A percentile compares a stretch with the other conserved stretches of the same genome.
phyloP scores from a whole-genome alignment of 1,140 invertebrate species.

The Scaptomyza hsui region DNA sequence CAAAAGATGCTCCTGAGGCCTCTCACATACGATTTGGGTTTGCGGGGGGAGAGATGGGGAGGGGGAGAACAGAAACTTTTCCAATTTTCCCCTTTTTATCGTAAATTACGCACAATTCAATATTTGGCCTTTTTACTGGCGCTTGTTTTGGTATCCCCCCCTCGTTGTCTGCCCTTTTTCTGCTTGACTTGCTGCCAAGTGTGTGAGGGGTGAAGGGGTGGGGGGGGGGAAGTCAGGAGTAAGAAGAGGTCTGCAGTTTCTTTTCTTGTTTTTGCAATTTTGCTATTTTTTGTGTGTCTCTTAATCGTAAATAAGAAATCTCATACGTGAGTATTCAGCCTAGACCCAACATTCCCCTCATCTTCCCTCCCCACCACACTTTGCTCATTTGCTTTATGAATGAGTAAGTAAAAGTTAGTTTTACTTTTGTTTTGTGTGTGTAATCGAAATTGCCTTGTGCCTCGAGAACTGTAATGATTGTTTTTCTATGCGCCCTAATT shows the following conservation, averaged over 20 bases:
- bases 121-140: slow-evolving; percentile 81
- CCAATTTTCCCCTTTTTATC: slow-evolving; percentile 84
- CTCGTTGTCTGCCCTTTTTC: slow-evolving; percentile 75
- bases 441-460: slow-evolving; percentile 68
- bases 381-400: slow-evolving; percentile 64
- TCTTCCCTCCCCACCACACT: slow-evolving; percentile 1
- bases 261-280: slow-evolving; percentile 67
- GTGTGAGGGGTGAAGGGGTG: slow-evolving; percentile 6
- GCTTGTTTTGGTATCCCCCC: slow-evolving; percentile 53
- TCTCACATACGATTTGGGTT: slow-evolving; percentile 36
- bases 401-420: slow-evolving; percentile 69
- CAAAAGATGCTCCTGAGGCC: slow-evolving; percentile 30
- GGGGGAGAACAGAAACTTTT: slow-evolving; percentile 64
- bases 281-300: slow-evolving; percentile 75
- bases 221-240: no score
- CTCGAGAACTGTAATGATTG: slow-evolving; percentile 71
- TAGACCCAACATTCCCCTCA: slow-evolving; percentile 18
- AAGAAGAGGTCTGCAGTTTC: slow-evolving; percentile 38
- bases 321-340: slow-evolving; percentile 71
- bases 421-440: slow-evolving; percentile 54
- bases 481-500: slow-evolving; percentile 70
- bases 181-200: slow-evolving; percentile 66
- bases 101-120: slow-evolving; percentile 83
- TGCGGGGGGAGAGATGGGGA: not conserved
- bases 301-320: slow-evolving; percentile 83